These are phyloP conservation scores for Platyrinchus mystaceus DNA, from an alignment of 2,797 vertebrate genomes.

Conservation along the genomic window DNA sequence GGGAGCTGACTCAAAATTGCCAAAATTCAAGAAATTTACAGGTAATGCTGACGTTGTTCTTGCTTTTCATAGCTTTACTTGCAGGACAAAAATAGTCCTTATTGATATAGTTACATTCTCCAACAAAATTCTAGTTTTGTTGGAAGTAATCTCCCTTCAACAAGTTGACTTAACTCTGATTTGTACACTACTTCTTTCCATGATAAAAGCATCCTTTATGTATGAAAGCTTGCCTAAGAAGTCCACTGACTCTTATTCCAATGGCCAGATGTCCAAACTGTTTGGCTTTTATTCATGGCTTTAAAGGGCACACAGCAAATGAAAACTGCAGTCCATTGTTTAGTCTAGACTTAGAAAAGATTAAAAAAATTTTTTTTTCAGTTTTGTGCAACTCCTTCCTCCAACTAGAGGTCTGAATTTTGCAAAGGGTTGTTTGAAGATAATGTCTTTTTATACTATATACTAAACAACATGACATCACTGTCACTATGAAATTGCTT, in stretches of 20 bases:
- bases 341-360: neutral
- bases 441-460: neutral
- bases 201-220: neutral
- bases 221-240: neutral
- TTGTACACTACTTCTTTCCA: neutral
- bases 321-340: neutral
- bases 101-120: neutral
- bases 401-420: neutral
- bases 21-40: neutral
- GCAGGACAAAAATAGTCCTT: neutral
- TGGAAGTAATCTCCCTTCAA: neutral
- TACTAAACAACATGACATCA: neutral
- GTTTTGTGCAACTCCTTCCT: neutral
- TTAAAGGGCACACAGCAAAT: neutral
- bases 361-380: neutral
- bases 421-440: neutral
- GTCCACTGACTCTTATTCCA: neutral
- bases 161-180: neutral
- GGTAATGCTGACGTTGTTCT: neutral
- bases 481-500: neutral
- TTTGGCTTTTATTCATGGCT: neutral
- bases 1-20: neutral
- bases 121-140: neutral
- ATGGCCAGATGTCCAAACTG: neutral
- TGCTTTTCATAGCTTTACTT: neutral